Conservation (phyloP, 2,113 vertebrate genomes). For the Syngnathoides biaculeatus region DNA sequence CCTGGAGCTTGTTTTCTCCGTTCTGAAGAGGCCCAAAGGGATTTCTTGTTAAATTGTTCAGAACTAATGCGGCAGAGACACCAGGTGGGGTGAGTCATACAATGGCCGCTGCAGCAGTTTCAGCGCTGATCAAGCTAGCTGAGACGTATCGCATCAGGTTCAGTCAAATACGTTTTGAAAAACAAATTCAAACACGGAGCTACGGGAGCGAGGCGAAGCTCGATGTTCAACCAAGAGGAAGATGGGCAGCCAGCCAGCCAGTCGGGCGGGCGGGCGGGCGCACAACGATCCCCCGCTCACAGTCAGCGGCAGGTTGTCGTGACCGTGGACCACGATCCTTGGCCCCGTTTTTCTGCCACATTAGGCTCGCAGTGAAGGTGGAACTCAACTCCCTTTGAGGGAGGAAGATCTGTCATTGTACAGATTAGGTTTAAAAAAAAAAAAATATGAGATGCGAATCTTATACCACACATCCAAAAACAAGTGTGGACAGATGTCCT, state of each 20-base stretch:
- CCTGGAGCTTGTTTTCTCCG: slow-evolving; percentile 26
- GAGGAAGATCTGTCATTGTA: background rate
- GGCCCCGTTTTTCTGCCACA: slow-evolving; percentile 58
- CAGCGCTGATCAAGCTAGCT: background rate
- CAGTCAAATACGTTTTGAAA: slow-evolving; percentile 27
- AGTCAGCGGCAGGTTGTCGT: slow-evolving; percentile 21
- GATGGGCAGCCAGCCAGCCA: background rate
- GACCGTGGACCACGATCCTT: slow-evolving; percentile 43
- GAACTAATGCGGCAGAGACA: slow-evolving; percentile 48
- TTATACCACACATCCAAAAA: background rate
- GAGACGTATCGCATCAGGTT: slow-evolving; percentile 17
- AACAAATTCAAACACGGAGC: slow-evolving; percentile 15
- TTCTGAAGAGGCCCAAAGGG: slow-evolving; percentile 34
- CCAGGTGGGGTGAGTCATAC: slow-evolving; percentile 38
- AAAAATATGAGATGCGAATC: background rate
- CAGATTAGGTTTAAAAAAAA: background rate
- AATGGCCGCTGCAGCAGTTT: slow-evolving; percentile 32
- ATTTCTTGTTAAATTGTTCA: slow-evolving; percentile 50
- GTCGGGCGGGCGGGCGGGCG: too few species aligned
- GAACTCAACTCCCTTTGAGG: slow-evolving; percentile 23
- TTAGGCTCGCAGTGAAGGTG: slow-evolving; percentile 51
- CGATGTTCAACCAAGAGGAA: slow-evolving; percentile 38
- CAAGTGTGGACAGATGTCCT: slow-evolving; percentile 4
- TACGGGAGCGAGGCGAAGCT: slow-evolving; percentile 20
- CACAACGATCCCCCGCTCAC: slow-evolving; percentile 14